phyloP scores from a whole-genome alignment of 2,113 vertebrate genomes.

The Isurus oxyrinchus region DNA sequence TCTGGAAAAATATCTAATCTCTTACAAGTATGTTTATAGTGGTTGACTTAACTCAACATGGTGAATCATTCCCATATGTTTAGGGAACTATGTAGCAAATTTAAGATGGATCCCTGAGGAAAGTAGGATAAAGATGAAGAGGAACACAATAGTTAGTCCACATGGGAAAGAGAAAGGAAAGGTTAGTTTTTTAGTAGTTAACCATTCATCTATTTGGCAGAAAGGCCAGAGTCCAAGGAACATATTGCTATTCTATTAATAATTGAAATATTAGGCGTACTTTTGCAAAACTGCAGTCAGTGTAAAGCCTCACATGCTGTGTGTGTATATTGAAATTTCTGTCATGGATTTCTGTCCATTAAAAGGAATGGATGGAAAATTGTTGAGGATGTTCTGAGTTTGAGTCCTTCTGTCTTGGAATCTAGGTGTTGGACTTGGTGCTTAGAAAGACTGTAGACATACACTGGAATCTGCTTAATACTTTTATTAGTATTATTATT shows the following conservation, averaged over 20 bases:
- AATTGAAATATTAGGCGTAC: neutral
- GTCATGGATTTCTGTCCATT: neutral
- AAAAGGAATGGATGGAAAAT: neutral
- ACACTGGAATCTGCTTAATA: too few species aligned
- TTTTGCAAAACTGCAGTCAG: neutral
- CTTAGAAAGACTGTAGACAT: too few species aligned
- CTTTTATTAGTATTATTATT: too few species aligned
- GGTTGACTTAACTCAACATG: neutral
- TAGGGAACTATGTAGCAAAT: neutral
- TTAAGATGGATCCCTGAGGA: too few species aligned
- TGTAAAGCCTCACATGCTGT: neutral
- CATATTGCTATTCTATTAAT: neutral
- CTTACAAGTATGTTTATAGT: neutral
- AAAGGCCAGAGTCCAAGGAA: neutral
- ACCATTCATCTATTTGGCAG: neutral
- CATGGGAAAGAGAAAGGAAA: neutral
- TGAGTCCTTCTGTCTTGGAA: too few species aligned
- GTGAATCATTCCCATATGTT: neutral
- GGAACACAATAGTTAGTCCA: too few species aligned
- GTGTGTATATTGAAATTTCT: neutral
- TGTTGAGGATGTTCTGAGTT: too few species aligned
- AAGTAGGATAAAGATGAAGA: neutral
- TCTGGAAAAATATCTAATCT: neutral
- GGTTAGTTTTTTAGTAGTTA: neutral
- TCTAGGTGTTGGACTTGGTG: too few species aligned